A percentile compares a stretch with the other conserved stretches of the same genome.
These are phyloP conservation scores for Hiodon alosoides DNA, from an alignment of 2,113 vertebrate genomes.

Conservation along the genomic window DNA sequence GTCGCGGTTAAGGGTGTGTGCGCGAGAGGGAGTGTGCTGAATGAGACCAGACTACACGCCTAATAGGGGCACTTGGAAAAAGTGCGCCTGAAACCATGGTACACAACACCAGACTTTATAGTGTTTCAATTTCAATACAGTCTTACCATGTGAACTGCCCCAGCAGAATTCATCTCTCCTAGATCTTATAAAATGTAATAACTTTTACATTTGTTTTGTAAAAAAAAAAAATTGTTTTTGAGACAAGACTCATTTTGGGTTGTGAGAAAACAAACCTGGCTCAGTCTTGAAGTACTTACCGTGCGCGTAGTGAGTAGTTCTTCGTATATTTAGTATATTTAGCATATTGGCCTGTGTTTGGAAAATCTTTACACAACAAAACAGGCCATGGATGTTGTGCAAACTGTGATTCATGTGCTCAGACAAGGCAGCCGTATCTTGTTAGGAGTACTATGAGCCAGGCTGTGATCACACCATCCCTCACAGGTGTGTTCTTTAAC, in stretches of 20 bases:
- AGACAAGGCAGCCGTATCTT: background rate
- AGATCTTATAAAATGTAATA: too few species aligned
- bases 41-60: too few species aligned
- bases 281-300: background rate
- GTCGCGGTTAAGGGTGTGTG: too few species aligned
- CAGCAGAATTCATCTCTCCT: background rate
- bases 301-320: background rate
- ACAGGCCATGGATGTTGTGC: background rate
- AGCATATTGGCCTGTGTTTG: background rate
- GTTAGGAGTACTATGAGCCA: constrained; percentile 7
- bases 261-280: background rate
- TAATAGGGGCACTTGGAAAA: too few species aligned
- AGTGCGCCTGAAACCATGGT: too few species aligned
- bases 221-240: too few species aligned
- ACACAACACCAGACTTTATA: too few species aligned
- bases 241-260: too few species aligned
- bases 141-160: too few species aligned
- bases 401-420: constrained; percentile 26
- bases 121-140: too few species aligned
- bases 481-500: constrained; percentile 20
- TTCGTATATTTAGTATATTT: background rate
- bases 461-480: constrained; percentile 19
- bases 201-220: too few species aligned
- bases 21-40: too few species aligned
- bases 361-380: background rate